These are phyloP conservation scores for Ophraella communa DNA, from an alignment of 2,888 invertebrate genomes.

Conservation along the genomic window DNA sequence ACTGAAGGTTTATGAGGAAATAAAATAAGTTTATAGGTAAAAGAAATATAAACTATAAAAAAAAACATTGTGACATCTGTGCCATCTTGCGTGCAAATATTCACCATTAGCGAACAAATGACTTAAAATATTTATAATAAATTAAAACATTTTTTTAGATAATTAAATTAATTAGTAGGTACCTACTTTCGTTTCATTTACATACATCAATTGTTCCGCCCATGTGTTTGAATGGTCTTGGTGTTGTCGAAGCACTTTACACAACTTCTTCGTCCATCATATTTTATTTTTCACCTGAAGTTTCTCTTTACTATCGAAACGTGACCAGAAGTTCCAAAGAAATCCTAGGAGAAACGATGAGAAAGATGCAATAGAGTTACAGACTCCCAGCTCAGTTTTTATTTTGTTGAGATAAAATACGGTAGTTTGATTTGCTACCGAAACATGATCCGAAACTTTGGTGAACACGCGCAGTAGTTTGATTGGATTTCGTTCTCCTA, in stretches of 20 bases:
- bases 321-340: constrained; percentile 43
- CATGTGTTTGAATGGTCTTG: background rate
- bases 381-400: constrained; percentile 26
- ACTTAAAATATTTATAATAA: no score
- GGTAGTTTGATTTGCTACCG: constrained; percentile 35
- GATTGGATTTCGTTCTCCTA: background rate
- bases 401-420: constrained; percentile 42
- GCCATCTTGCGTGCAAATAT: background rate
- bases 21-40: background rate
- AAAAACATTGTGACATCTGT: no score
- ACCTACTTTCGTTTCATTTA: no score
- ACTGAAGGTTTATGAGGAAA: background rate
- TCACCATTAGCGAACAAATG: no score
- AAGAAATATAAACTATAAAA: no score
- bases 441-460: constrained; percentile 27
- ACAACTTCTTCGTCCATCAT: constrained; percentile 46
- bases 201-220: background rate
- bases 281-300: constrained; percentile 49
- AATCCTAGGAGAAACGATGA: constrained; percentile 18
- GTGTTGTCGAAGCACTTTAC: constrained; percentile 47
- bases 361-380: constrained; percentile 36
- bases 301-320: constrained; percentile 44
- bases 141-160: no score
- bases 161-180: no score
- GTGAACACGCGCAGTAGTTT: background rate